Evolutionary conservation across 2,888 invertebrate species (phyloP).

Genomic region (Dioctria rufipes): DNA sequence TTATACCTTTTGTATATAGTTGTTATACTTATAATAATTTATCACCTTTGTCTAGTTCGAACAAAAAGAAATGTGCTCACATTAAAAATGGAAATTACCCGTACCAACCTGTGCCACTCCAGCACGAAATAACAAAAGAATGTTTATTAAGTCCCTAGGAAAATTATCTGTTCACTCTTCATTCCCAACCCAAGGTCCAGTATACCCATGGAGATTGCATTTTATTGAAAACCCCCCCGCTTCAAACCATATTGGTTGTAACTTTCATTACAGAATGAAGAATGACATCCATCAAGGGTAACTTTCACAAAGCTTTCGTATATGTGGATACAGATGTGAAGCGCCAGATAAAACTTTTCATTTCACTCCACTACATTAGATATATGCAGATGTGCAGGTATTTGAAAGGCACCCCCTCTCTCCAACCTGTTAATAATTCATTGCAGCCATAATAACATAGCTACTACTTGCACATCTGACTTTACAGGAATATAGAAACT

Average conservation of each 20-base stretch:
- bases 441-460: neutral
- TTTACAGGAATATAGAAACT: too few relatives aligned
- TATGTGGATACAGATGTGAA: neutral
- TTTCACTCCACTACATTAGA: slow-evolving; percentile 40
- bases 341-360: slow-evolving; percentile 45
- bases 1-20: too few relatives aligned
- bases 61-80: too few relatives aligned
- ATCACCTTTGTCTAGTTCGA: too few relatives aligned
- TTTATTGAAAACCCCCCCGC: slow-evolving; percentile 33
- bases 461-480: too few relatives aligned
- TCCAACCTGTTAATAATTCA: slow-evolving; percentile 9
- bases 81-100: too few relatives aligned
- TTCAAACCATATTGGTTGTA: slow-evolving; percentile 23
- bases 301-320: slow-evolving; percentile 32
- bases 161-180: neutral
- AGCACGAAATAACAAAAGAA: neutral
- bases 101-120: too few relatives aligned
- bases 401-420: slow-evolving; percentile 17
- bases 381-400: slow-evolving; percentile 1
- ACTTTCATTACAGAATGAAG: slow-evolving; percentile 39
- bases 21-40: too few relatives aligned
- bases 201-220: neutral
- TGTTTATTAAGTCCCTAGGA: slow-evolving; percentile 16
- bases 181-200: too few relatives aligned
- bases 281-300: slow-evolving; percentile 42